phyloP scores from a whole-genome alignment of 2,797 vertebrate genomes.

The Gephyroberyx darwinii region DNA sequence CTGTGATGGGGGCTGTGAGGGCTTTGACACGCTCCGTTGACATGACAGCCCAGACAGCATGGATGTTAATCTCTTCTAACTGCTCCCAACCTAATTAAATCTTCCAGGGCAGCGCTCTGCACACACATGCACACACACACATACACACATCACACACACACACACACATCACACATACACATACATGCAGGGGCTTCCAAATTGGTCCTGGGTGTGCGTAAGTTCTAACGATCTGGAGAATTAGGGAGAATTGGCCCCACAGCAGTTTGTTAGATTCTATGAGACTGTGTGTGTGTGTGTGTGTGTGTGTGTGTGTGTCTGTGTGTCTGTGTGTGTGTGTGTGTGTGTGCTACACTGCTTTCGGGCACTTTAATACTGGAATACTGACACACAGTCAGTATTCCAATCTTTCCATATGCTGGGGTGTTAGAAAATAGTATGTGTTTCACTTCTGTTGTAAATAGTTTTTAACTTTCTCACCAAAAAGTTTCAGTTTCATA shows the following conservation, averaged over 20 bases:
- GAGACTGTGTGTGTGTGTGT: conserved; percentile 6
- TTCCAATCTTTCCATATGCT: background rate
- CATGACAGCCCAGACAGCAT: conserved; percentile 80
- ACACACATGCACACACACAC: conserved; percentile 17
- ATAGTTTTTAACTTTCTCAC: background rate
- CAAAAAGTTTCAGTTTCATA: background rate
- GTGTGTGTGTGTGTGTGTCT: conserved; percentile 6
- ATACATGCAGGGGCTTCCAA: conserved; percentile 50
- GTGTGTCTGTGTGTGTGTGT: background rate
- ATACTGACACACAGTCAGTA: background rate
- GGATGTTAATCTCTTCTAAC: conserved; percentile 81
- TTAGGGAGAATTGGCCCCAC: conserved; percentile 50
- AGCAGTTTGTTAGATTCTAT: conserved; percentile 53
- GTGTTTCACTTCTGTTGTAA: background rate
- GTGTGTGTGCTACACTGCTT: background rate
- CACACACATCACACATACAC: conserved; percentile 15
- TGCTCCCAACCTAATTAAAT: conserved; percentile 81
- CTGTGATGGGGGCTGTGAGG: conserved; percentile 56
- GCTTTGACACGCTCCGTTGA: conserved; percentile 77
- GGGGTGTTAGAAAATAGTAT: background rate
- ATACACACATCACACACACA: background rate
- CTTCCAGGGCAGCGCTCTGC: conserved; percentile 64
- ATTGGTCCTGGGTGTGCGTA: conserved; percentile 65
- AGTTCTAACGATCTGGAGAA: conserved; percentile 68
- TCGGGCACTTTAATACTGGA: background rate